Base-by-base conservation (phyloP, 2,888 invertebrate genomes). In the Molorchus minor region DNA sequence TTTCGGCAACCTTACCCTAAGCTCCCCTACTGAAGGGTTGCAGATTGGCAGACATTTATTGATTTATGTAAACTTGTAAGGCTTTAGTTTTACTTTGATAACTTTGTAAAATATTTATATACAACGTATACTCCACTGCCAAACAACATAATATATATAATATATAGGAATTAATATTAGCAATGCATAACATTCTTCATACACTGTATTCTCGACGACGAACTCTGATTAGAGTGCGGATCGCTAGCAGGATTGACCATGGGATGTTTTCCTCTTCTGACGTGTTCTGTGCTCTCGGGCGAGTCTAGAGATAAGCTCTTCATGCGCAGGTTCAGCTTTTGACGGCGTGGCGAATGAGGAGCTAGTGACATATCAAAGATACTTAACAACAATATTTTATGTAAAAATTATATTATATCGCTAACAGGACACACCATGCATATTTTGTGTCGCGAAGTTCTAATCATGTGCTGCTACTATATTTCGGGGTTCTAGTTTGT, bases 301-400 rank as follows among this genome's bases (percentile, higher is more conserved):
- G 96, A 96, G 82, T 97, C 97, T 87, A 97, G 84, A 64, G 96
- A 97, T 75, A 97, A 88, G 80, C 96, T 96, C 88, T 98, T 97
- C 97, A 97, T 97, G 80, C 96, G 89, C 82, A 96, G 89, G 85
- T 96, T 96, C 83, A 97, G 86, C 85, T 96, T 94, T 86, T 96
- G 95, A 65, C 95, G 90, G 79, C 96, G 89, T 77, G 96, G 96
- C 82, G 96, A 96, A 83, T 96, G 96, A 73, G 95, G 96, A 80
- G 95, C 95, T 95, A 62, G 45, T 25, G 44, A 40, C 38, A 52
- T 33, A 53, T 36, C 35, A 46, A 47, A 56, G 56, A 53, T 46
- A 54, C 49, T 36, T 49, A 16, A n/a, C n/a, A n/a, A n/a, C n/a
- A 59, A 54, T 49, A 43, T 54, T 20, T 20, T 43, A 12, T 44